Evolutionary conservation across 2,888 invertebrate genomes (phyloP).

Genomic region (Drosophila paucipuncta): DNA sequence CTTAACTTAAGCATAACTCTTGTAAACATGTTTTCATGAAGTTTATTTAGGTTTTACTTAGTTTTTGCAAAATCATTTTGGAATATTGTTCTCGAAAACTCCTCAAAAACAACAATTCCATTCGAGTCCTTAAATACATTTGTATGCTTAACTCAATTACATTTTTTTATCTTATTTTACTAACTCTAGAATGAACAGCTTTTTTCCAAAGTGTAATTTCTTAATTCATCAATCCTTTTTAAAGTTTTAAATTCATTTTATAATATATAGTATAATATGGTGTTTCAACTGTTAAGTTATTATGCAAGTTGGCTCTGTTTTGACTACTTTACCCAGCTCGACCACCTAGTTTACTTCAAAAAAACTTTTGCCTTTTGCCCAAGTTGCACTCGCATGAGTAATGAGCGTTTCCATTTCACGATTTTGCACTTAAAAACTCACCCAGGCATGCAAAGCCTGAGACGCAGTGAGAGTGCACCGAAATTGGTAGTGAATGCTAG

Average conservation of each 20-base stretch:
- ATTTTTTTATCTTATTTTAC: background rate
- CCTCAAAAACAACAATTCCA: background rate
- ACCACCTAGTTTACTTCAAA: constrained; percentile 43
- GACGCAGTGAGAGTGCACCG: constrained; percentile 1
- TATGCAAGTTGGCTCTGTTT: constrained; percentile 11
- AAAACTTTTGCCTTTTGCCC: constrained; percentile 50
- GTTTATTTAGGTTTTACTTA: background rate
- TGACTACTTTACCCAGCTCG: constrained; percentile 18
- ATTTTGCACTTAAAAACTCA: constrained; percentile 59
- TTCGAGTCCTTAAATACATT: background rate
- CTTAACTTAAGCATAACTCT: no score
- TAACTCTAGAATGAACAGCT: background rate
- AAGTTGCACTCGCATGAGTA: constrained; percentile 60
- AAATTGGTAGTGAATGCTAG: background rate
- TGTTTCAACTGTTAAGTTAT: constrained; percentile 16
- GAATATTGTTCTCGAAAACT: background rate
- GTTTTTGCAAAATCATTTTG: background rate
- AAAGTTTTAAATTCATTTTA: background rate
- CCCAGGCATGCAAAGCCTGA: constrained; percentile 37
- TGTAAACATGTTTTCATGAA: background rate
- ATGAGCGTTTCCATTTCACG: constrained; percentile 65
- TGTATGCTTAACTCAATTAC: background rate
- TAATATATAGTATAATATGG: constrained; percentile 4
- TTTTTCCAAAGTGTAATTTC: background rate
- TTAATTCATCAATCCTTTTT: background rate